Evolutionary conservation across 2,113 vertebrate species (phyloP).

Genomic region (Embiotoca jacksoni): DNA sequence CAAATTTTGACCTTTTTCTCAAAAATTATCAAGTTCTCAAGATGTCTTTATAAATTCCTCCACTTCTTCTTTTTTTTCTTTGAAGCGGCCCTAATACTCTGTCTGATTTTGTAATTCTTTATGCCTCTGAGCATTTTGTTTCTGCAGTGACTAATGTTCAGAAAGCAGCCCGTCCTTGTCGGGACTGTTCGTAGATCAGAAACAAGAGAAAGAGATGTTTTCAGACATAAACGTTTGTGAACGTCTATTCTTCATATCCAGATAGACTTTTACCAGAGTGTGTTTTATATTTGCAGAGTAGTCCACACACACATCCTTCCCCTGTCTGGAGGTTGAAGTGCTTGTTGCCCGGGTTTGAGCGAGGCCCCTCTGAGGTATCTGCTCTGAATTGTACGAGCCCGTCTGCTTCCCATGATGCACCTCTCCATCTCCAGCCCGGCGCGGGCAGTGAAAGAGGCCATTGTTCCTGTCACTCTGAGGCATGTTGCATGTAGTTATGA

Average conservation of each 20-base stretch:
- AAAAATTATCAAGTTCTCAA: too few relatives aligned
- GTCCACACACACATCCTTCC: conserved; percentile 46
- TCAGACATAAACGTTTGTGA: neutral
- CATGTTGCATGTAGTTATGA: conserved; percentile 83
- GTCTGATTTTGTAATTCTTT: too few relatives aligned
- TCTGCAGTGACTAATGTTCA: too few relatives aligned
- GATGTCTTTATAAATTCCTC: too few relatives aligned
- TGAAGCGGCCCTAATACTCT: too few relatives aligned
- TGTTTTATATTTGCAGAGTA: conserved; percentile 43
- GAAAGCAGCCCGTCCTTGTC: too few relatives aligned
- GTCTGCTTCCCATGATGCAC: conserved; percentile 79
- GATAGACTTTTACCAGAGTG: neutral
- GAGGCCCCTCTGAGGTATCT: conserved; percentile 58
- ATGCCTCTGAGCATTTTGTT: too few relatives aligned
- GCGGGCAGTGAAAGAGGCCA: conserved; percentile 81
- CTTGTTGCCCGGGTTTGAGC: conserved; percentile 65
- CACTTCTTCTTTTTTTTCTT: too few relatives aligned
- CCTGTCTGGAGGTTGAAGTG: conserved; percentile 57
- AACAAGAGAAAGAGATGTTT: too few relatives aligned
- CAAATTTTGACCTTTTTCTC: too few relatives aligned
- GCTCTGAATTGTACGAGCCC: conserved; percentile 63
- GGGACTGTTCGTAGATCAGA: too few relatives aligned
- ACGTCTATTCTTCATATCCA: conserved; percentile 12
- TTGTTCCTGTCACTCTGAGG: conserved; percentile 80
- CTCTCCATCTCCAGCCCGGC: conserved; percentile 64